phyloP scores from a whole-genome alignment of 2,888 invertebrate genomes.

The Phorcus lineatus region DNA sequence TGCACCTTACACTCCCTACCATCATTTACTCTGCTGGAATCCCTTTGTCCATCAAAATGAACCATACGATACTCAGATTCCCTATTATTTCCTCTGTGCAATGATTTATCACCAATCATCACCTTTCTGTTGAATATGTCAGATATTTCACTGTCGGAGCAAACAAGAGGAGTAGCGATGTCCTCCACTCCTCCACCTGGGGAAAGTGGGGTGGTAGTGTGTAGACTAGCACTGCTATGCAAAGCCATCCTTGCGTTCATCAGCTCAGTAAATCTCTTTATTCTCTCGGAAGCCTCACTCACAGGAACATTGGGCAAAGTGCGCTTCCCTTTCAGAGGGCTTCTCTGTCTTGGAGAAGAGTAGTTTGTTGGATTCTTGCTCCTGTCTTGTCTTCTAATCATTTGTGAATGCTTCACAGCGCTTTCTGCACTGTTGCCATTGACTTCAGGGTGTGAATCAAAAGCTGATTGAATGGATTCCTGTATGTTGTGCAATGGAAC shows the following conservation, averaged over 20 bases:
- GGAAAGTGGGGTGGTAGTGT: neutral
- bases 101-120: no score
- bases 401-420: neutral
- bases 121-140: no score
- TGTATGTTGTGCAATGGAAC: neutral
- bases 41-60: no score
- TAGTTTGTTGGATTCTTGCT: neutral
- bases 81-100: no score
- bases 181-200: neutral
- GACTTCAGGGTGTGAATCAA: neutral
- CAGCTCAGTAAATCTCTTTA: conserved; percentile 60
- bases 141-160: no score
- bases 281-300: conserved; percentile 53
- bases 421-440: neutral
- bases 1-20: no score
- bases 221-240: conserved; percentile 40
- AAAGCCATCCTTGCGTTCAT: conserved; percentile 53
- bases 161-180: neutral
- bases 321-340: neutral
- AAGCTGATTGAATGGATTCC: neutral
- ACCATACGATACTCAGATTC: no score
- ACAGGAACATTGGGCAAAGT: conserved; percentile 55
- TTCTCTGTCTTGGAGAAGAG: neutral
- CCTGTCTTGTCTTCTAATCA: neutral
- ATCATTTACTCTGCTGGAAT: no score